Conservation (phyloP, 2,113 vertebrate species). For the Pygoscelis antarcticus region DNA sequence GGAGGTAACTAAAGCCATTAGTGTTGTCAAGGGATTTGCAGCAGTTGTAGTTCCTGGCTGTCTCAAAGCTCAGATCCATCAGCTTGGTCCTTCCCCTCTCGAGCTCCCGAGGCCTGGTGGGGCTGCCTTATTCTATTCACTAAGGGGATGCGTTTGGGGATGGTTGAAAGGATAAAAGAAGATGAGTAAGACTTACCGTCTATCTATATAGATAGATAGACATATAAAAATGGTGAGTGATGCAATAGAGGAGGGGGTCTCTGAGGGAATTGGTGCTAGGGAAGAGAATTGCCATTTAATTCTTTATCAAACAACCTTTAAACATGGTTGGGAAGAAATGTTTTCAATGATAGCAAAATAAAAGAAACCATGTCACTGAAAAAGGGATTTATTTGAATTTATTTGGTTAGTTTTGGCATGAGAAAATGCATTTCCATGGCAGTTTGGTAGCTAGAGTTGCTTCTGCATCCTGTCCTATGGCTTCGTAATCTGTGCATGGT, state of each 20-base stretch:
- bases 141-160: neutral
- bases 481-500: neutral
- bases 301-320: constrained; percentile 13
- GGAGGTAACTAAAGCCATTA: neutral
- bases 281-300: constrained; percentile 25
- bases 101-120: fast-evolving
- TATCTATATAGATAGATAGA: neutral
- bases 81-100: neutral
- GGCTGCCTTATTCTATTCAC: neutral
- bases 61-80: neutral
- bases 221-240: neutral
- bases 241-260: neutral
- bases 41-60: neutral
- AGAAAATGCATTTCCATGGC: constrained; percentile 39
- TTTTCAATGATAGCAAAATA: neutral
- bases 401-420: constrained; percentile 25
- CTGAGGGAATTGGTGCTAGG: neutral
- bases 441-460: neutral
- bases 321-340: neutral
- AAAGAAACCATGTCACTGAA: neutral
- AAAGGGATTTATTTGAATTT: constrained; percentile 44
- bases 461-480: neutral
- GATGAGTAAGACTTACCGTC: neutral
- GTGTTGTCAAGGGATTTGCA: neutral
- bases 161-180: neutral